Evolutionary conservation across 30 jellyfish, hydroid and myxozoan genomes (phyloP), one percentile per base, ranked within the genome.

Genomic region (Rhopilema esculentum): DNA sequence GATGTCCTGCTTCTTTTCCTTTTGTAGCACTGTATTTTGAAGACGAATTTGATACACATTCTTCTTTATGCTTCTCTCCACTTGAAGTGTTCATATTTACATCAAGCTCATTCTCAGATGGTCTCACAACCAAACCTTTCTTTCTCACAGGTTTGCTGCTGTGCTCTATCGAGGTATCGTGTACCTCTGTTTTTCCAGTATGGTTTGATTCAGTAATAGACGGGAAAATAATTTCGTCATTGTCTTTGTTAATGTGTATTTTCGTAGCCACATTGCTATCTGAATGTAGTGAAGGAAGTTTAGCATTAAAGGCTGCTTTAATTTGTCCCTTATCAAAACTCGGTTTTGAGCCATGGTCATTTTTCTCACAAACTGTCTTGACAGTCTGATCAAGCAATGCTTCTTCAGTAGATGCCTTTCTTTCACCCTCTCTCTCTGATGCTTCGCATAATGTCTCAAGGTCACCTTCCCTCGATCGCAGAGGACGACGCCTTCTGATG

Each of bases 381-480:
- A 7, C 27, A 4, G 22, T 31, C 69, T 16, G 30, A 6, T 73
- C 69, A 30, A 33, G 33, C 84, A 29, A 23, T 40, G 84, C 0
- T 29, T 73, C 48, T 33, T 33, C 69, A 18, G 22, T 8, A 1
- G 0, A 22, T 6, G 28, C 24, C 2, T 8, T 7, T 8, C 24
- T 33, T 22, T 19, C 27, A 19, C 26, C 69, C 19, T 4, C 84
- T 30, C 20, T 40, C 20, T 73, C 84, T 0, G 69, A 32, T 8
- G 51, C 69, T 17, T 73, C 84, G 71, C 84, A 4, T 9, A 73
- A 68, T 0, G 48, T 31, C 25, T 6, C 84, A 0, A 73, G 48
- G 20, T 73, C 27, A 32, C 27, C 69, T 33, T 73, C 51, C 40
- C 69, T 66, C 4, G 21, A 1, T 16, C 30, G 24, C 1, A 2